Percentiles rank a stretch among this genome's conserved stretches.
These are phyloP conservation scores for Metallyticus violacea DNA, from an alignment of 2,888 invertebrate genomes.

Conservation along the genomic window DNA sequence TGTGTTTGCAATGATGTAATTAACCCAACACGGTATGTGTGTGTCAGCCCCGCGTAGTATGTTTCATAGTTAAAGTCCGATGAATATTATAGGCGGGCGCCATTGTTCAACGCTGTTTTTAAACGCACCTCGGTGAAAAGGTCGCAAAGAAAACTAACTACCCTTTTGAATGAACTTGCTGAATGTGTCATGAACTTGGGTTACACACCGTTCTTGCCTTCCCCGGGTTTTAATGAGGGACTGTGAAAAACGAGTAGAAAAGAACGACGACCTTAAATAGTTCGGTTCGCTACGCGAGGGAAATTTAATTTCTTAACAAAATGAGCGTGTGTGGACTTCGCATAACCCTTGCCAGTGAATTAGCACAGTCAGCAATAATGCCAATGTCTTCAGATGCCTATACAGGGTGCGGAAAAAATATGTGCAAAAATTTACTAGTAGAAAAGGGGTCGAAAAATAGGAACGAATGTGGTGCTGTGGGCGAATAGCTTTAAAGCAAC, in stretches of 20 bases:
- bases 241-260: background rate
- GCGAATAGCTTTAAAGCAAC: too few relatives aligned
- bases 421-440: too few relatives aligned
- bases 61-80: slow-evolving; percentile 7
- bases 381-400: too few relatives aligned
- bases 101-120: background rate
- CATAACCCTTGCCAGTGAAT: background rate
- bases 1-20: slow-evolving; percentile 17
- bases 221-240: background rate
- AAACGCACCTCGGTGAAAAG: background rate
- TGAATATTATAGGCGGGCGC: background rate
- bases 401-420: too few relatives aligned
- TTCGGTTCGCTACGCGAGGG: background rate
- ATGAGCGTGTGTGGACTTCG: background rate
- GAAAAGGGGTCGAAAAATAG: too few relatives aligned
- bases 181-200: background rate
- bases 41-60: background rate
- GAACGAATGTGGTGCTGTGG: too few relatives aligned
- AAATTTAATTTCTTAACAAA: background rate
- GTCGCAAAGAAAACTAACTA: background rate
- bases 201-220: background rate
- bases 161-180: background rate
- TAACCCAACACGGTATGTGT: slow-evolving; percentile 7
- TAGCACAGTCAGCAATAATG: background rate
- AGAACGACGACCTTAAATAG: background rate